Base-by-base conservation (phyloP, 2,888 invertebrate genomes). In the Oligia fasciuncula region DNA sequence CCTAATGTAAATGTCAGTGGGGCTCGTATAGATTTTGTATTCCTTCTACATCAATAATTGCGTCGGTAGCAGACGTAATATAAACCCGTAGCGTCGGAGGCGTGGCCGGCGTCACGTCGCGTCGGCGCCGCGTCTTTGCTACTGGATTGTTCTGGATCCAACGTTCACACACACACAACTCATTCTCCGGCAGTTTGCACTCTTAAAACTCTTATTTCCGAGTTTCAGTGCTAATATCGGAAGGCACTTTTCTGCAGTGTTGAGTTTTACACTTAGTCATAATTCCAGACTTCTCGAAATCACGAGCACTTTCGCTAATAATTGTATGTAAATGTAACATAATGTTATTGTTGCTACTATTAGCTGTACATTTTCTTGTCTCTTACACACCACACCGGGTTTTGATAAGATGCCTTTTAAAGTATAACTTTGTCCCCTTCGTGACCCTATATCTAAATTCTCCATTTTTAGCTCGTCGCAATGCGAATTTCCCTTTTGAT, bases 21-120 rank as follows among this genome's bases (percentile, higher is more conserved):
- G 81, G 83, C 84, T 87, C 90, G 80, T 91, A 89, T 85, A 85
- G 87, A 89, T 91, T 90, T 89, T 84, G 84, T 89, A 85, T 90
- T 90, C 89, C 91, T 90, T 89, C 87, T 72, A 89, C 89, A 88
- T 87, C 87, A 87, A 90, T 91, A 92, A 91, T 91, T 90, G 91
- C 90, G 89, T 92, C 87, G 89, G 88, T 91, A 91, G 85, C 88
- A 91, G 91, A 89, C 91, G 91, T 91, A 93, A 92, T 92, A 91
- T 90, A 93, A 91, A 91, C 91, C 90, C 92, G 92, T 92, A 91
- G 91, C 91, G 91, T 91, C 90, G 94, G 93, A 94, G 96, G 96
- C 95, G 96, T 95, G 95, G 95, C 90, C 89, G 92, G 91, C 94
- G 94, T 95, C 95, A 95, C 94, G 95, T 93, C 95, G 93, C 93